phyloP scores from a whole-genome alignment of 2,888 invertebrate species.

The Eupithecia tripunctaria region DNA sequence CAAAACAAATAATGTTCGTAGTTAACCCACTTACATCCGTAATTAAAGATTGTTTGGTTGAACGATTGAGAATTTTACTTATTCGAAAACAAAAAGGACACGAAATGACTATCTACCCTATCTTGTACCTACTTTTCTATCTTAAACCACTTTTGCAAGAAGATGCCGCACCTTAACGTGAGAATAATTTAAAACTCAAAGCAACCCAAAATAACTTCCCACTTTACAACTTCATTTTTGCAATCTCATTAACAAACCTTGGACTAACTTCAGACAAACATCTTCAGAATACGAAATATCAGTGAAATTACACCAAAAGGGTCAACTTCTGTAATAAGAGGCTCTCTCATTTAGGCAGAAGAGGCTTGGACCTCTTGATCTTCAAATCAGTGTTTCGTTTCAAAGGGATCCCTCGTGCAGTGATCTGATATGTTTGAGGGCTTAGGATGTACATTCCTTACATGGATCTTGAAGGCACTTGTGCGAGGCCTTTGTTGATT shows the following conservation, averaged over 20 bases:
- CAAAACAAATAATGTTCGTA: no score
- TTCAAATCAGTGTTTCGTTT: slow-evolving; percentile 70
- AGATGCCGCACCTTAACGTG: not conserved
- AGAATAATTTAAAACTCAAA: slow-evolving; percentile 21
- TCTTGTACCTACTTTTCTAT: no score
- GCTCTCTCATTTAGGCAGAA: slow-evolving; percentile 55
- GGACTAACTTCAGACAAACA: slow-evolving; percentile 40
- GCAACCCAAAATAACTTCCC: slow-evolving; percentile 20
- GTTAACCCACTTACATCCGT: no score
- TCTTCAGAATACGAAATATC: slow-evolving; percentile 42
- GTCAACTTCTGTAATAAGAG: slow-evolving; percentile 57
- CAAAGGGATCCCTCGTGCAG: slow-evolving; percentile 64
- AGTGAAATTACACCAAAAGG: slow-evolving; percentile 45
- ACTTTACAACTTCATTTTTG: slow-evolving; percentile 37
- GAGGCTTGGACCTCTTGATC: slow-evolving; percentile 68
- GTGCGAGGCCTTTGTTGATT: slow-evolving; percentile 29
- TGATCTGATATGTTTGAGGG: slow-evolving; percentile 57
- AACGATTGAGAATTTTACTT: not conserved
- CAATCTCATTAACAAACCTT: slow-evolving; percentile 42
- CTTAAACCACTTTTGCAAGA: not conserved
- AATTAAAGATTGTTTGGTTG: not conserved
- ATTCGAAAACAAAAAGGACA: not conserved
- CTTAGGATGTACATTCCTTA: slow-evolving; percentile 33
- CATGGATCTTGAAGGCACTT: slow-evolving; percentile 28
- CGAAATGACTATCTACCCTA: not conserved